These are phyloP conservation scores for Cecropterus lyciades DNA, from an alignment of 1,140 invertebrate species.

Conservation along the genomic window DNA sequence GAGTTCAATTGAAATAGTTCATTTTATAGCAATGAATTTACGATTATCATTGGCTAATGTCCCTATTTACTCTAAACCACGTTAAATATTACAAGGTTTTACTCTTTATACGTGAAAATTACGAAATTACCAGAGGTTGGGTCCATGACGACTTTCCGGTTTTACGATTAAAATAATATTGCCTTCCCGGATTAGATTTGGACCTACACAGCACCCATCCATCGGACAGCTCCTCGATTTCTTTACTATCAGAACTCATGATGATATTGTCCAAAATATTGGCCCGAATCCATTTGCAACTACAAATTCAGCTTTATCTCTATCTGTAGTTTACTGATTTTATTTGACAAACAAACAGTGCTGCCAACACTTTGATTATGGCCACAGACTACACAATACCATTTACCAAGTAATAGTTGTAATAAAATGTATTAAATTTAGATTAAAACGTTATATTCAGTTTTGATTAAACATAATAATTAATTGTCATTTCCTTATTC, in stretches of 20 bases:
- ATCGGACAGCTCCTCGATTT: conserved; percentile 53
- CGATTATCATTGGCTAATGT: too few species aligned
- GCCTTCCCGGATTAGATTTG: conserved; percentile 73
- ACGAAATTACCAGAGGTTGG: conserved; percentile 69
- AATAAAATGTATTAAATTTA: too few species aligned
- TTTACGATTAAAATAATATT: conserved; percentile 77
- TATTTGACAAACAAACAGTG: conserved; percentile 28
- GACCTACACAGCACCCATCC: conserved; percentile 73
- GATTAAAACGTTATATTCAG: too few species aligned
- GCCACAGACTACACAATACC: too few species aligned
- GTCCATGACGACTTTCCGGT: conserved; percentile 77
- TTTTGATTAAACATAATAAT: too few species aligned
- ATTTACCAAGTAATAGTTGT: too few species aligned
- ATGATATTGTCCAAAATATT: conserved; percentile 38
- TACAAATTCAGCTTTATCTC: too few species aligned
- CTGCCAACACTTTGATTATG: not conserved
- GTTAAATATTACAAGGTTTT: too few species aligned
- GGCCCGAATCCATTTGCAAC: conserved; percentile 27
- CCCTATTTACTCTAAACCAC: too few species aligned
- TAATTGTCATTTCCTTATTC: too few species aligned
- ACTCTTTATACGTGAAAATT: conserved; percentile 38
- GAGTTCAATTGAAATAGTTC: conserved; percentile 4
- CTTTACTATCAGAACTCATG: conserved; percentile 59
- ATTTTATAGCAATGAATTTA: too few species aligned
- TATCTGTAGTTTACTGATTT: conserved; percentile 30